Evolutionary conservation across 2,888 invertebrate genomes (phyloP), one percentile per base, ranked within the genome.

Genomic region (Hedya salicella): DNA sequence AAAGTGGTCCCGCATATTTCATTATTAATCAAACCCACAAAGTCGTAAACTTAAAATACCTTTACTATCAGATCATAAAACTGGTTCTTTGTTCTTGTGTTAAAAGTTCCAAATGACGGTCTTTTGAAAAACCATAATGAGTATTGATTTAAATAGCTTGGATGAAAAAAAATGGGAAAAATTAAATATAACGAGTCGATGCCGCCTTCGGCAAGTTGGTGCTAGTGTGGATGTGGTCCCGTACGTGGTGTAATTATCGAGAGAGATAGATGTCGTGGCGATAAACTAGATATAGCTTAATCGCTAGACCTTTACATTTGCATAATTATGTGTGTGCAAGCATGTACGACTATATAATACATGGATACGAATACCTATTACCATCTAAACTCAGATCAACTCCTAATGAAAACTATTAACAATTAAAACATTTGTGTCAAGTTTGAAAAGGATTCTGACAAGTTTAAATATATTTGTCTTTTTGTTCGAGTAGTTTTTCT

Each of bases 91-190:
- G 87, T 87, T 87, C 80, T 81, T 82, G 80, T 82, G 82, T 85
- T 87, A 82, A 88, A 86, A 86, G 80, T 81, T 82, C 82, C 76
- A 86, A 85, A 89, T 88, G 88, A 89, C 87, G 88, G 88, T 87
- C 89, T 87, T 88, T 89, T 86, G 84, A 87, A 88, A 85, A 86
- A 81, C 87, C 86, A 91, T 91, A 91, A 92, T 89, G 89, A 90
- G 89, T 89, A 91, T 91, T 91, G 92, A 91, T 92, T 91, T 90
- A 91, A 91, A 91, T 89, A 86, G 86, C 85, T 86, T 79, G 87
- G 86, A 88, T 90, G 88, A 85, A 89, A 85, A 90, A 91, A 90
- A 89, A 88, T 86, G 85, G 83, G 88, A 88, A 91, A 90, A 89
- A 91, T 91, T 90, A 66, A 66, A 66, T 66, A 91, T 90, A 89